Evolutionary conservation across 2,888 invertebrate species (phyloP).

Genomic region (Antheraea assamensis): DNA sequence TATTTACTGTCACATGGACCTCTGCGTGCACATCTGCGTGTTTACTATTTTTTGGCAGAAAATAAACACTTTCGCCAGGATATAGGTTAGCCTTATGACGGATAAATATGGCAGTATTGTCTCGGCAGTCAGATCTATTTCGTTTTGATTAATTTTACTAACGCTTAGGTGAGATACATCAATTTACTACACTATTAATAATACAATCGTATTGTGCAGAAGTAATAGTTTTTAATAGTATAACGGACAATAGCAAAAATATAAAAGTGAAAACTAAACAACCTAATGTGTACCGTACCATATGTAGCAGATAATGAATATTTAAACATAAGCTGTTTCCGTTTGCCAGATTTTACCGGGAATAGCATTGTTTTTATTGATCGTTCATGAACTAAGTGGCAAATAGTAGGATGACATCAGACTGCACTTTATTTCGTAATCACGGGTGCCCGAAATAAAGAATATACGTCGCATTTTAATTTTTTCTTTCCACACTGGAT

Average conservation of each 20-base stretch:
- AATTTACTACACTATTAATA: background rate
- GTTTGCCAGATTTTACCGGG: background rate
- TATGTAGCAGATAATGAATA: background rate
- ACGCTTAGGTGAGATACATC: background rate
- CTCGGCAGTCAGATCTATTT: background rate
- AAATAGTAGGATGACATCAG: conserved; percentile 27
- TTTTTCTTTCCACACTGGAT: conserved; percentile 49
- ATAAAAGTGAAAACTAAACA: background rate
- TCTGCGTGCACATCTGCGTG: too few relatives aligned
- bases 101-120: background rate
- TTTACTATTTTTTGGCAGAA: too few relatives aligned
- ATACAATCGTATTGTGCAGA: background rate
- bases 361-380: conserved; percentile 7
- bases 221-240: too few relatives aligned
- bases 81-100: too few relatives aligned
- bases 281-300: background rate
- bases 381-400: conserved; percentile 8
- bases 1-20: too few relatives aligned
- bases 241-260: too few relatives aligned
- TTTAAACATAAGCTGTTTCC: background rate
- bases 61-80: too few relatives aligned
- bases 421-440: conserved; percentile 35
- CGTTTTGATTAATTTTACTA: background rate
- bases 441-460: conserved; percentile 32
- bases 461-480: conserved; percentile 40